Conservation (phyloP, 2,113 vertebrate species). For the Gorilla gorilla region DNA sequence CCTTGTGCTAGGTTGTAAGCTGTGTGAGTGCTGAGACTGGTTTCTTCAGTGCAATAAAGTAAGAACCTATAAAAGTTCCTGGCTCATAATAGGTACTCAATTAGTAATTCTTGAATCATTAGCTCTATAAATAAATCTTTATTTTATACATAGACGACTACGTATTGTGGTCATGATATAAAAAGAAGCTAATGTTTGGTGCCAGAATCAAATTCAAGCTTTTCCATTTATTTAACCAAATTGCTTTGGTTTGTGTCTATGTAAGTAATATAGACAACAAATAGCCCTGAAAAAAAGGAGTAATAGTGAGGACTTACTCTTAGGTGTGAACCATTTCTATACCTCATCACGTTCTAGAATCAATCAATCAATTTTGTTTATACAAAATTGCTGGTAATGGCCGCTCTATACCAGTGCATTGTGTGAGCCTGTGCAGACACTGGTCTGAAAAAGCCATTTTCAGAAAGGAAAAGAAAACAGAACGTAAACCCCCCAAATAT, state of each 20-base stretch:
- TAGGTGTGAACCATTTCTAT: not conserved
- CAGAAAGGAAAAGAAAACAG: not conserved
- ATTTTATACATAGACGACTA: not conserved
- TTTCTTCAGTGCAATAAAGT: not conserved
- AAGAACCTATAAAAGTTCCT: not conserved
- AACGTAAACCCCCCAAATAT: not conserved
- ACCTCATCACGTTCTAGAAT: not conserved
- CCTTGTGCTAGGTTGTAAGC: fast-evolving
- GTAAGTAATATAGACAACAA: not conserved
- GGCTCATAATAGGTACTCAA: fast-evolving
- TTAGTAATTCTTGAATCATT: not conserved
- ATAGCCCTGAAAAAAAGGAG: not conserved
- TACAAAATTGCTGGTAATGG: not conserved
- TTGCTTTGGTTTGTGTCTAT: not conserved
- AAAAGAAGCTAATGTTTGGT: not conserved
- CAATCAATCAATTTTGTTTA: not conserved
- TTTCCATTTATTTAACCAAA: not conserved
- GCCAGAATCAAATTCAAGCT: not conserved
- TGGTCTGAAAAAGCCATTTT: not conserved
- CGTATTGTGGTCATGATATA: not conserved
- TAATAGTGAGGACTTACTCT: not conserved
- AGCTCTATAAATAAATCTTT: not conserved
- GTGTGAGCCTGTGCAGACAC: not conserved
- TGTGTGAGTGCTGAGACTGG: not conserved
- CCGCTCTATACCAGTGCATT: not conserved